These are phyloP conservation scores for Papilio helenus DNA, from an alignment of 1,140 invertebrate genomes.

Conservation along the genomic window DNA sequence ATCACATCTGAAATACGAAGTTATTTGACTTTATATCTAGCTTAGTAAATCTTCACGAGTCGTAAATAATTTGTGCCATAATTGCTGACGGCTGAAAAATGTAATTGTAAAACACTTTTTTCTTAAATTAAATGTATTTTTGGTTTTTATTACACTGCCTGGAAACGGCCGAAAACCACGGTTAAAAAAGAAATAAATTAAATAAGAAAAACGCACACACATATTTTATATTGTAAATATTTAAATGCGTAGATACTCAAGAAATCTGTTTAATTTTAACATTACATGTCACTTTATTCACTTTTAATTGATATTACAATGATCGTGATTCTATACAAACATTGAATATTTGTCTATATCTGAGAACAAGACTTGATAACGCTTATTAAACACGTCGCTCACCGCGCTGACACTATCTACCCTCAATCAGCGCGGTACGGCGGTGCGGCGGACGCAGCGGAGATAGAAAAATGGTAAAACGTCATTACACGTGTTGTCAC, in stretches of 20 bases:
- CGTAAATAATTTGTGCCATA: not conserved
- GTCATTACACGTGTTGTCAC: slow-evolving; percentile 49
- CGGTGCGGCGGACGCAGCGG: slow-evolving; percentile 35
- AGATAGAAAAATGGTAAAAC: slow-evolving; percentile 61
- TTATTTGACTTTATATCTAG: slow-evolving; percentile 10
- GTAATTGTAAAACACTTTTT: too few species aligned
- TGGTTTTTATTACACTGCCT: too few species aligned
- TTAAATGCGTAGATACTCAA: not conserved
- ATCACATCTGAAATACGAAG: slow-evolving; percentile 34
- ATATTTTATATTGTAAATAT: too few species aligned
- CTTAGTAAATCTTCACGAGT: not conserved
- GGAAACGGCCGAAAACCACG: too few species aligned
- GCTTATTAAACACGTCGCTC: slow-evolving; percentile 78
- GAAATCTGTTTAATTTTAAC: not conserved
- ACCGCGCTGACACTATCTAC: slow-evolving; percentile 73
- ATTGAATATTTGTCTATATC: slow-evolving; percentile 9
- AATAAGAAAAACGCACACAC: too few species aligned
- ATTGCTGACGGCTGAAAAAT: not conserved
- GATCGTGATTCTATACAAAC: not conserved
- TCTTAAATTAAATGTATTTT: too few species aligned
- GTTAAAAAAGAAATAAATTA: too few species aligned
- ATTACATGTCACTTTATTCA: not conserved
- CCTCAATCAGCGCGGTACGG: slow-evolving; percentile 56
- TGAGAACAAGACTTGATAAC: slow-evolving; percentile 64
- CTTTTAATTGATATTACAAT: not conserved